phyloP scores from a whole-genome alignment of 1,140 invertebrate genomes.

The Bombus turneri region DNA sequence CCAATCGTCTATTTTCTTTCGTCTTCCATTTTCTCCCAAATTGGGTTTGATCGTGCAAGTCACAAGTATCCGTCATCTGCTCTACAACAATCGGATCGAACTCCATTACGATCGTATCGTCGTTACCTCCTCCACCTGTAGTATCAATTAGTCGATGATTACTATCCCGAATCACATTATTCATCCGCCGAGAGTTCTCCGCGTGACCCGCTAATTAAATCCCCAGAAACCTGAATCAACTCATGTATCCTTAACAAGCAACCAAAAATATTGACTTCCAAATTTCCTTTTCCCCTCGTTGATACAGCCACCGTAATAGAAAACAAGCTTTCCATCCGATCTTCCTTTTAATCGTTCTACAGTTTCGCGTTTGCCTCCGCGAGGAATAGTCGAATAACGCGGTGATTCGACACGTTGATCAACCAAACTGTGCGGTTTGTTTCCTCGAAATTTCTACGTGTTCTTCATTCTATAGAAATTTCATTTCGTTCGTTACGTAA shows the following conservation, averaged over 20 bases:
- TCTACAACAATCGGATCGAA: neutral
- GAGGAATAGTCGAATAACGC: neutral
- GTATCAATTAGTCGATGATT: slow-evolving; percentile 47
- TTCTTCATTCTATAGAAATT: no score
- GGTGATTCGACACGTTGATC: neutral
- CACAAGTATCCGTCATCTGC: no score
- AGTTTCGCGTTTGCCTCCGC: neutral
- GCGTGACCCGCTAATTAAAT: slow-evolving; percentile 42
- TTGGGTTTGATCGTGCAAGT: slow-evolving; percentile 13
- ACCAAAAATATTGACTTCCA: slow-evolving; percentile 8
- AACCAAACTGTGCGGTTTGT: no score
- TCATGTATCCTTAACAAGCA: slow-evolving; percentile 19
- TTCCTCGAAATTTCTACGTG: no score
- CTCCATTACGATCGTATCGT: slow-evolving; percentile 14
- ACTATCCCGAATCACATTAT: slow-evolving; percentile 21
- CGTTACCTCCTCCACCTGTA: slow-evolving; percentile 22
- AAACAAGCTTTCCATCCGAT: neutral
- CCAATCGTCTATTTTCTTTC: neutral
- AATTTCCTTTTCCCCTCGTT: neutral
- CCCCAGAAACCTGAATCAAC: neutral
- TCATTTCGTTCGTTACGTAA: no score
- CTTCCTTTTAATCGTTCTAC: neutral
- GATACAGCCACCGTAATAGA: neutral
- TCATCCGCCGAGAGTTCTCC: neutral
- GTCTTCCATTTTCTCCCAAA: neutral